Conservation (phyloP, 2,888 invertebrate species). For the Limnephilus auricula region DNA sequence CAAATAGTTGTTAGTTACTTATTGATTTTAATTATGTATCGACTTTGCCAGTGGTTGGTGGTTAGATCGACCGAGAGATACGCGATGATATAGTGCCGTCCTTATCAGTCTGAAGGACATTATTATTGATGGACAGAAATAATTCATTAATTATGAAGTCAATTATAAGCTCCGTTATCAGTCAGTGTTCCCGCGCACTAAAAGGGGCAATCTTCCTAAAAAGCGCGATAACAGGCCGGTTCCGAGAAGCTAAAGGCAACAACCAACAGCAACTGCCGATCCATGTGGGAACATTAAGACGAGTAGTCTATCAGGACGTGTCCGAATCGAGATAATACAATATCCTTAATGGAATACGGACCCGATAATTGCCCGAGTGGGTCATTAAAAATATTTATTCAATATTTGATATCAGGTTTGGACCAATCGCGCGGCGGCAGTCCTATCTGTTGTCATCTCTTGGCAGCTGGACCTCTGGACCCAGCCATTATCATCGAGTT, state of each 20-base stretch:
- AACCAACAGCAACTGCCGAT: background rate
- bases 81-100: background rate
- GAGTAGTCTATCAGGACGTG: conserved; percentile 61
- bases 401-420: conserved; percentile 52
- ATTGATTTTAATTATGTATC: background rate
- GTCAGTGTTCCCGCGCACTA: conserved; percentile 31
- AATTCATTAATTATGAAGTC: conserved; percentile 28
- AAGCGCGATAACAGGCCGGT: conserved; percentile 36
- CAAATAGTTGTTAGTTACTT: background rate
- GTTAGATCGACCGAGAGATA: background rate
- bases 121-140: conserved; percentile 29
- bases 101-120: background rate
- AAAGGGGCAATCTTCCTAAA: conserved; percentile 14
- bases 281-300: conserved; percentile 61
- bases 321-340: conserved; percentile 57
- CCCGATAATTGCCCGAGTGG: conserved; percentile 56
- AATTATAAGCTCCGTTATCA: conserved; percentile 38
- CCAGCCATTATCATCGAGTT: conserved; percentile 34
- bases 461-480: conserved; percentile 47
- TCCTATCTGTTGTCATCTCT: conserved; percentile 53
- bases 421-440: conserved; percentile 36
- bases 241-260: background rate
- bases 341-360: conserved; percentile 61
- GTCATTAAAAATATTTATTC: conserved; percentile 64
- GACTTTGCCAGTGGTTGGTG: background rate